These are phyloP conservation scores for Drosophila parthenogenetica DNA, from an alignment of 2,888 invertebrate genomes.

Conservation along the genomic window DNA sequence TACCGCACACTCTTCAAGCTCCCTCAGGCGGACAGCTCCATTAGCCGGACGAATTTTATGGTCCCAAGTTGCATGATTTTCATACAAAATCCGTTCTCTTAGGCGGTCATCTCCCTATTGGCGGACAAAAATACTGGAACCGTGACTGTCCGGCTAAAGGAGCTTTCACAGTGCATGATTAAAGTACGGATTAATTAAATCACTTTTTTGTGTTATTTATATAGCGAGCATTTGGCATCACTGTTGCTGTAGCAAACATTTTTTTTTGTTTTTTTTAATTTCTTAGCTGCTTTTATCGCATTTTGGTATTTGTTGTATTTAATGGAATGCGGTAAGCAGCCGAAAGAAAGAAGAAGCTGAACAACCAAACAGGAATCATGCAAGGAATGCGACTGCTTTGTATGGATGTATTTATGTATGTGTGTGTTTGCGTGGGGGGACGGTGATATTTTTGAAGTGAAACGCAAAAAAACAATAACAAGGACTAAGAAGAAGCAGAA, in stretches of 20 bases:
- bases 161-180: no score
- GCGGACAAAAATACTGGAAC: no score
- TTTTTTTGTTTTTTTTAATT: slow-evolving; percentile 56
- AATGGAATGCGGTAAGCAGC: slow-evolving; percentile 62
- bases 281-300: slow-evolving; percentile 66
- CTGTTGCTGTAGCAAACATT: slow-evolving; percentile 47
- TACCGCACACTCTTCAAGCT: no score
- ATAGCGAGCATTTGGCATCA: no score
- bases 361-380: slow-evolving; percentile 57
- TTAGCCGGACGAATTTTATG: no score
- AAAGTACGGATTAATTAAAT: no score
- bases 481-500: slow-evolving; percentile 27
- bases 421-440: slow-evolving; percentile 4
- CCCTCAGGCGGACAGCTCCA: no score
- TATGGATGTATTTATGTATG: neutral
- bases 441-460: slow-evolving; percentile 36
- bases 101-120: no score
- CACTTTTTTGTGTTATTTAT: no score
- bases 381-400: slow-evolving; percentile 54
- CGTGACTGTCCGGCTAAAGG: no score
- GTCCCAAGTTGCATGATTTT: no score
- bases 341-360: slow-evolving; percentile 23
- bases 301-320: slow-evolving; percentile 68
- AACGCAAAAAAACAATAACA: slow-evolving; percentile 49
- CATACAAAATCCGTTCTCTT: no score